Evolutionary conservation across 2,797 vertebrate species (phyloP).

Genomic region (Xenops minutus): DNA sequence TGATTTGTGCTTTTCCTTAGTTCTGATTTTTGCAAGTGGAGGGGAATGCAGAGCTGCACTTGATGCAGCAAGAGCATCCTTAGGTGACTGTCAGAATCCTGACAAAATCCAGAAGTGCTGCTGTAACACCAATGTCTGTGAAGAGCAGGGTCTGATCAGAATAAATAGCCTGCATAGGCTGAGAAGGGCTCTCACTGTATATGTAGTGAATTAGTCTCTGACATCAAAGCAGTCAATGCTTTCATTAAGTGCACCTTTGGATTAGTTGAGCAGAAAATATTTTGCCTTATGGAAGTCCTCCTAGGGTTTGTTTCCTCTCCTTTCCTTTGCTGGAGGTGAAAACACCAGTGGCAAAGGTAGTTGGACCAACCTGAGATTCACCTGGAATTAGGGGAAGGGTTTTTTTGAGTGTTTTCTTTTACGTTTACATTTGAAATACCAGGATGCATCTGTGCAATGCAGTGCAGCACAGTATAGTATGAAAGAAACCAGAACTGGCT

Average conservation of each 20-base stretch:
- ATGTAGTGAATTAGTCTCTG: not conserved
- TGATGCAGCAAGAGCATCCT: not conserved
- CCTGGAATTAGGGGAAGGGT: not conserved
- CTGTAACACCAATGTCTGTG: rapidly evolving
- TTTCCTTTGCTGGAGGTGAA: not conserved
- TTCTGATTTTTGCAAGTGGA: not conserved
- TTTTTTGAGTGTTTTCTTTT: not conserved
- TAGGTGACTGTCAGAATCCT: not conserved
- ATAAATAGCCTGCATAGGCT: not conserved
- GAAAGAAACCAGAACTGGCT: not conserved
- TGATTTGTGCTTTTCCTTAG: not conserved
- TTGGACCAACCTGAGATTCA: not conserved
- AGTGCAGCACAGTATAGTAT: not conserved
- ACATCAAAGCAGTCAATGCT: not conserved
- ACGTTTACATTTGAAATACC: not conserved
- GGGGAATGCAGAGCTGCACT: not conserved
- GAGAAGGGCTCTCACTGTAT: not conserved
- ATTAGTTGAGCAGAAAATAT: not conserved
- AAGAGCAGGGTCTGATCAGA: not conserved
- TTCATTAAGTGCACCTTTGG: not conserved
- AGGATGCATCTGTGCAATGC: not conserved
- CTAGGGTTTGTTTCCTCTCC: not conserved
- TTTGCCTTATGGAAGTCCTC: not conserved
- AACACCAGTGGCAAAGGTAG: not conserved
- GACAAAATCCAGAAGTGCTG: not conserved